A percentile compares a stretch with the other conserved stretches of the same genome.
phyloP scores from a whole-genome alignment of 2,888 invertebrate species.

The Chloroclysta siterata region DNA sequence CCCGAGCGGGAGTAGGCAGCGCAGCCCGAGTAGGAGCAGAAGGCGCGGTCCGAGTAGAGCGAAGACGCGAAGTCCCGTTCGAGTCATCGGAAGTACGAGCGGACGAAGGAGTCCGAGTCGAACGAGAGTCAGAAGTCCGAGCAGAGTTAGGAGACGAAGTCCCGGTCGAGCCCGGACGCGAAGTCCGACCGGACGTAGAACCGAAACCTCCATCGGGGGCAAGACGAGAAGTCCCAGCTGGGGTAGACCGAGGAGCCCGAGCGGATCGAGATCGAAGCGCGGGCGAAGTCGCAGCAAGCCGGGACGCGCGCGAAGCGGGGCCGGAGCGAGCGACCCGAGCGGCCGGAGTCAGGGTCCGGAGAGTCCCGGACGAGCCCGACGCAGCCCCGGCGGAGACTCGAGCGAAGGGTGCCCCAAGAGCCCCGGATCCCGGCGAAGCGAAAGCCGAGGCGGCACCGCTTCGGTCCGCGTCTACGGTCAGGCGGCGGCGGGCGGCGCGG shows the following conservation, averaged over 20 bases:
- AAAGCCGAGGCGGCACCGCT: background rate
- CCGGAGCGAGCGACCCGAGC: background rate
- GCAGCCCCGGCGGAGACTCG: background rate
- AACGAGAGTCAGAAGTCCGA: slow-evolving; percentile 3
- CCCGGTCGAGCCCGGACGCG: slow-evolving; percentile 15
- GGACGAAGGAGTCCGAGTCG: slow-evolving; percentile 14
- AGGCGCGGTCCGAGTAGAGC: slow-evolving; percentile 5
- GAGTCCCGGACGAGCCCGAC: background rate
- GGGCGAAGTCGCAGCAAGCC: background rate
- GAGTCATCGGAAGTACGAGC: slow-evolving; percentile 5
- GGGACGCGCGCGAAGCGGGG: background rate
- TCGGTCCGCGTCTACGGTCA: background rate
- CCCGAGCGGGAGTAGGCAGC: background rate
- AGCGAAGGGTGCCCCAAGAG: background rate
- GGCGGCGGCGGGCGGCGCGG: too few relatives aligned
- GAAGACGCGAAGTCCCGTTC: slow-evolving; percentile 11
- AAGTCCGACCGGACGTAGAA: slow-evolving; percentile 4
- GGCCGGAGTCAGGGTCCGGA: background rate
- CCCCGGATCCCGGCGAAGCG: background rate
- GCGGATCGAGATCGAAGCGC: slow-evolving; percentile 7
- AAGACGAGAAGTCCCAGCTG: slow-evolving; percentile 10
- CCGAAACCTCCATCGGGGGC: background rate
- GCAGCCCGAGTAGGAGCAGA: background rate
- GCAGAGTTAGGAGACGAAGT: slow-evolving; percentile 8
- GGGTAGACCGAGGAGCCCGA: slow-evolving; percentile 5